Evolutionary conservation across 1,140 invertebrate genomes (phyloP), one percentile per base, ranked within the genome.

Genomic region (Arctopsyche grandis): DNA sequence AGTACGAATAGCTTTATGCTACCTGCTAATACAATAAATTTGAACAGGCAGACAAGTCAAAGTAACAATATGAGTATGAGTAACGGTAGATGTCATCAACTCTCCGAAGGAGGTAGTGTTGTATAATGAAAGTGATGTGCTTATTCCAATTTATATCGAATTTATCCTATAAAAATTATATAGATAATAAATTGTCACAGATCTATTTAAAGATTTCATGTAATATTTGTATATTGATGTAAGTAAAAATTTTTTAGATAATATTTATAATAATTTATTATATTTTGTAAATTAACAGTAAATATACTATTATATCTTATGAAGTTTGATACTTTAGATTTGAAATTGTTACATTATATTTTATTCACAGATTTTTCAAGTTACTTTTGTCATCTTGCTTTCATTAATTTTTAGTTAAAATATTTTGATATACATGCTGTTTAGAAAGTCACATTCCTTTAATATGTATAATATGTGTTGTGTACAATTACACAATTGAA

Each of bases 61-160:
- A 48, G 22, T 56, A 81, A 79, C 46, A 82, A 82, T 75, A 22
- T 79, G 43, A 38, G 70, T 24, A 14, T 82, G 29, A 76, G 78
- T 12, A 82, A 80, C 24, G 81, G 81, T 14, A 66, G 79, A 44
- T 82, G 81, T 76, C 79, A 78, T 43, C 81, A 80, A 43, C 79
- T 79, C 5, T 24, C 81, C 9, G 46, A 80, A 19, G 78, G 78
- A 19, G 78, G 81, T 14, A 80, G 81, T 38, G 43, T 82, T 21
- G 79, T 82, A 24, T 82, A 82, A 82, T 52, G 1, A 26, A 26
- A 4, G 10, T 24, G 21, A 48, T 48, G 9, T 29, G 22, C 5
- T 58, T 58, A n/a, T n/a, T n/a, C n/a, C n/a, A n/a, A n/a, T n/a
- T n/a, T n/a, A n/a, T n/a, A n/a, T n/a, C n/a, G n/a, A n/a, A n/a